Conservation (phyloP, 2,113 vertebrate genomes). For the Hippocampus comes region DNA sequence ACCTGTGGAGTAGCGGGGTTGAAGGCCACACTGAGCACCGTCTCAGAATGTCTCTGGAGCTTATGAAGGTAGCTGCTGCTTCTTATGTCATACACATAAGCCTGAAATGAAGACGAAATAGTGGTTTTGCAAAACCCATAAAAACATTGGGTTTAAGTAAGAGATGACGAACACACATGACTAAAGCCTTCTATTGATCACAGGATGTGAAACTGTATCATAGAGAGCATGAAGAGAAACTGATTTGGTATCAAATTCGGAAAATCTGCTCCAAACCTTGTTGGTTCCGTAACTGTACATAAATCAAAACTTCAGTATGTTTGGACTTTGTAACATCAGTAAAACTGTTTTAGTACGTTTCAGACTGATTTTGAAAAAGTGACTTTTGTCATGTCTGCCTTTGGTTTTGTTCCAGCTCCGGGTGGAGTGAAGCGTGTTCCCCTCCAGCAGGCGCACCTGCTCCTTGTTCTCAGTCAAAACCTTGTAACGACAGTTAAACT, state of each 20-base stretch:
- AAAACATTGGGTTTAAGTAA: no score
- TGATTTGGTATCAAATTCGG: background rate
- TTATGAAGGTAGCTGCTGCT: constrained; percentile 77
- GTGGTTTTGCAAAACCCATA: no score
- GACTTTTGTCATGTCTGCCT: no score
- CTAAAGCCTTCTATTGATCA: background rate
- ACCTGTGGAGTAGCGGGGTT: constrained; percentile 80
- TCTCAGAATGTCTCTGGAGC: constrained; percentile 76
- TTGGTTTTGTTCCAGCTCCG: no score
- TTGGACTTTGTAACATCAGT: background rate
- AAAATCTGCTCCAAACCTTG: background rate
- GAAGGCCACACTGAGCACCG: constrained; percentile 77
- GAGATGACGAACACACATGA: constrained; percentile 19
- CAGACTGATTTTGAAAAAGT: background rate
- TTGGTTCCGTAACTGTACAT: background rate
- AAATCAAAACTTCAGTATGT: background rate
- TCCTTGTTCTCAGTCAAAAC: no score
- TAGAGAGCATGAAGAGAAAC: background rate
- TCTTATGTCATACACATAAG: constrained; percentile 79
- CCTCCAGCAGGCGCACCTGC: no score
- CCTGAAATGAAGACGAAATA: constrained; percentile 67
- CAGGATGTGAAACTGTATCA: background rate
- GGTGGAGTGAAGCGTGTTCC: no score
- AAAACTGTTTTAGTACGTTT: background rate
- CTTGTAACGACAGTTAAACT: no score